Percentiles rank a stretch among this genome's conserved stretches.
Conservation (phyloP, 2,113 vertebrate genomes). For the Corvus cornix region DNA sequence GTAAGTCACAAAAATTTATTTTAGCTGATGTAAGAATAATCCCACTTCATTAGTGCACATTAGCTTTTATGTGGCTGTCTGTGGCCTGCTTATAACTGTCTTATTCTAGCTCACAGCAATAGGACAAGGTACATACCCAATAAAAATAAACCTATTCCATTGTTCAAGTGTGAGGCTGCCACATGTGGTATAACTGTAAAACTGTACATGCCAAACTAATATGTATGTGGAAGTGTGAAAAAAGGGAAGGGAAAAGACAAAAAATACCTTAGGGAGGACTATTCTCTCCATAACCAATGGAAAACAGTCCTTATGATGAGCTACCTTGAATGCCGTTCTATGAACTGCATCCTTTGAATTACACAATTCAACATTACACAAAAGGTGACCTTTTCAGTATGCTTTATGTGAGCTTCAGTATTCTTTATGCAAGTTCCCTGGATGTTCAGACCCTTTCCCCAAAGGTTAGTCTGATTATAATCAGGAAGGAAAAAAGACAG, state of each 20-base stretch:
- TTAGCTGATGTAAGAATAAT: neutral
- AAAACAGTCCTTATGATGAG: neutral
- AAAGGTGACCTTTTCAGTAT: conserved; percentile 58
- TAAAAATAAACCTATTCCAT: neutral
- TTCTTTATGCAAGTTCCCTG: conserved; percentile 3
- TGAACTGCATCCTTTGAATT: conserved; percentile 14
- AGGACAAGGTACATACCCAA: neutral
- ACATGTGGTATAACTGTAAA: accelerated
- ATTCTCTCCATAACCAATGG: neutral
- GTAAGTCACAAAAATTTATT: neutral
- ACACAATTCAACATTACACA: neutral
- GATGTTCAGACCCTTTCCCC: conserved; percentile 25
- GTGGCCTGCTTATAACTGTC: neutral
- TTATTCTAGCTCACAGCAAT: neutral
- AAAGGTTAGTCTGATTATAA: conserved; percentile 46
- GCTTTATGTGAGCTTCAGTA: conserved; percentile 13
- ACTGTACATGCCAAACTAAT: neutral
- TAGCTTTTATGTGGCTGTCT: neutral
- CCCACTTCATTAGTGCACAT: neutral
- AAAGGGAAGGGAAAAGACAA: neutral
- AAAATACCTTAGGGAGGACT: neutral
- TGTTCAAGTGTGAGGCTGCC: neutral
- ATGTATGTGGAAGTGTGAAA: accelerated
- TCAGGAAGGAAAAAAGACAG: neutral
- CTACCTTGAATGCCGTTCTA: neutral